A percentile compares a stretch with the other conserved stretches of the same genome.
These are phyloP conservation scores for Bugulina stolonifera DNA, from an alignment of 2,888 invertebrate species.

Conservation along the genomic window DNA sequence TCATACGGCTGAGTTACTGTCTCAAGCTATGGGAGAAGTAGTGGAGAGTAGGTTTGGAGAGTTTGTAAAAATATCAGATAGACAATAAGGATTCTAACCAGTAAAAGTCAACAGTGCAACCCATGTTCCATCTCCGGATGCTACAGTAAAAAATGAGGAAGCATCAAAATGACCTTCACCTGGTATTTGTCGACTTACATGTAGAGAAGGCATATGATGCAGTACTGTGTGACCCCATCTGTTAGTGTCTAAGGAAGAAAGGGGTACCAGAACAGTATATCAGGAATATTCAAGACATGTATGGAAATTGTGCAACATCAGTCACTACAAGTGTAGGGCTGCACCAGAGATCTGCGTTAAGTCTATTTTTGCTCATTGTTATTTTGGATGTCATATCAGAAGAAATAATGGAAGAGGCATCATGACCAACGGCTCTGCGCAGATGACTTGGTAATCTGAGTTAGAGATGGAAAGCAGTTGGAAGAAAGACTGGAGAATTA, in stretches of 20 bases:
- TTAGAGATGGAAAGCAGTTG: background rate
- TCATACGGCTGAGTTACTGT: background rate
- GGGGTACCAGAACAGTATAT: background rate
- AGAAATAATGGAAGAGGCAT: background rate
- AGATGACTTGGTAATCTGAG: background rate
- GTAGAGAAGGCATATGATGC: background rate
- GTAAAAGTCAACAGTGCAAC: background rate
- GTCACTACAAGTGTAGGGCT: background rate
- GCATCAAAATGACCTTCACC: background rate
- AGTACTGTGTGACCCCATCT: background rate
- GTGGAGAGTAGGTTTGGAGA: background rate
- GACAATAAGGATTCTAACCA: background rate
- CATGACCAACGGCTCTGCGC: background rate
- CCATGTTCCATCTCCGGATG: background rate
- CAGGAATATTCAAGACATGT: background rate
- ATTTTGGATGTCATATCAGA: background rate
- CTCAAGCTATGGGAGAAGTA: background rate
- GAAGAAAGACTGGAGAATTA: background rate
- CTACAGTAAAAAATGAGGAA: background rate
- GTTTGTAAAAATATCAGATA: background rate
- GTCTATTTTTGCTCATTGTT: background rate
- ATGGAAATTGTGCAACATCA: background rate
- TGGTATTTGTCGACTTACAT: background rate
- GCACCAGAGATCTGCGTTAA: background rate
- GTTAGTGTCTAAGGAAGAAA: background rate